phyloP scores from a whole-genome alignment of 1,140 invertebrate genomes.

The Aphaenogaster floridana region DNA sequence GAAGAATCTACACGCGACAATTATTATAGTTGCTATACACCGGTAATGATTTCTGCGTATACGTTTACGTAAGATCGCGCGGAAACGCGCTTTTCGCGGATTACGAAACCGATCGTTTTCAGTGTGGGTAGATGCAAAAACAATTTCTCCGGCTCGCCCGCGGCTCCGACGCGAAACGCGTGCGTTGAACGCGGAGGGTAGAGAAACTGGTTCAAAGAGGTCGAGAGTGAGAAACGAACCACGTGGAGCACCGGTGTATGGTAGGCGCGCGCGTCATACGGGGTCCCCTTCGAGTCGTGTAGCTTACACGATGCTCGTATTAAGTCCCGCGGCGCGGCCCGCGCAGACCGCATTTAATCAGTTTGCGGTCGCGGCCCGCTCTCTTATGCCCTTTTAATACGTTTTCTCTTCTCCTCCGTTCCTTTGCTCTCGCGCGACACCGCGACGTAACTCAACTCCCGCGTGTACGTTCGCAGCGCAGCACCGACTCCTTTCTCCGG shows the following conservation, averaged over 20 bases:
- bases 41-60: slow-evolving; percentile 26
- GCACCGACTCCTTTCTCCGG: slow-evolving; percentile 59
- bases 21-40: slow-evolving; percentile 17
- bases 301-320: slow-evolving; percentile 65
- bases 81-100: slow-evolving; percentile 41
- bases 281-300: slow-evolving; percentile 52
- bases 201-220: slow-evolving; percentile 28
- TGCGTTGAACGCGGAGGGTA: slow-evolving; percentile 31
- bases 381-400: slow-evolving; percentile 77
- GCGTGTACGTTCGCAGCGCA: slow-evolving; percentile 56
- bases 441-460: slow-evolving; percentile 80
- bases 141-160: slow-evolving; percentile 39
- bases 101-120: slow-evolving; percentile 55
- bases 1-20: slow-evolving; percentile 38
- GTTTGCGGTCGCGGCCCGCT: slow-evolving; percentile 80
- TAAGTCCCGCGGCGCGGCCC: slow-evolving; percentile 51
- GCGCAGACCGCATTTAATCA: slow-evolving; percentile 84
- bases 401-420: slow-evolving; percentile 69
- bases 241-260: slow-evolving; percentile 21
- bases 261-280: slow-evolving; percentile 55
- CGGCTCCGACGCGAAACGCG: slow-evolving; percentile 28
- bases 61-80: slow-evolving; percentile 40
- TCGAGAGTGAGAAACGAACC: slow-evolving; percentile 7
- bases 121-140: slow-evolving; percentile 29
- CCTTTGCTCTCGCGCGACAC: slow-evolving; percentile 68